Evolutionary conservation across 2,888 invertebrate genomes (phyloP), one percentile per base, ranked within the genome.

Genomic region (Mechanitis messenoides): DNA sequence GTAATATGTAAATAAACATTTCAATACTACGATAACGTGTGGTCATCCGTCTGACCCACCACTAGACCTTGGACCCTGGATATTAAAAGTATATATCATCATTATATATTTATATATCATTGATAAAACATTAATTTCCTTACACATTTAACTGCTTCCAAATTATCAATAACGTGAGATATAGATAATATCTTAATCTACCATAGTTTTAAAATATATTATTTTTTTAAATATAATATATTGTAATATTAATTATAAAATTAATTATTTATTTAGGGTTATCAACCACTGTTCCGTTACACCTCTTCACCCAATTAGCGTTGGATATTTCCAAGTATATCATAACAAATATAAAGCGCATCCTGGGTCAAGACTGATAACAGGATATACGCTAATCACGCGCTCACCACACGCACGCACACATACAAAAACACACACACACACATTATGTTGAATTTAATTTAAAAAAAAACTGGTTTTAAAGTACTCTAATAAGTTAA

Each of bases 31-130:
- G 67, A 63, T 65, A 63, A 62, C 31, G 28, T 53, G 45, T 50
- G 73, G 57, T 42, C 56, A 80, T 80, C 81, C 80, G 80, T 80
- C 81, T 80, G 73, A 60, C 65, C 65, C 70, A 71, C 61, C 55
- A 54, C 7, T 55, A 55, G 64, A 71, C 80, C 79, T 80, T 80
- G 80, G 76, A 74, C 73, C 46, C 59, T 68, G 64, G 63, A 68
- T 67, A 56, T 45, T 57, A 46, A 42, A 42, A 42, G 3, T 42
- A 20, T 20, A 42, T 9, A 7, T 42, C 9, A 42, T 42, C 42
- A 42, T 9, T 42, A 42, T 9, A 64, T 45, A 55, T 58, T 33
- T 59, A n/a, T 59, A 63, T 63, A 55, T 42, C 28, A 31, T 20
- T 38, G 63, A 65, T 66, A 64, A 20, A 20, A 64, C 46, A 64